Evolutionary conservation across 2,113 vertebrate genomes (phyloP), one percentile per base, ranked within the genome.

Genomic region (Prionailurus viverrinus): DNA sequence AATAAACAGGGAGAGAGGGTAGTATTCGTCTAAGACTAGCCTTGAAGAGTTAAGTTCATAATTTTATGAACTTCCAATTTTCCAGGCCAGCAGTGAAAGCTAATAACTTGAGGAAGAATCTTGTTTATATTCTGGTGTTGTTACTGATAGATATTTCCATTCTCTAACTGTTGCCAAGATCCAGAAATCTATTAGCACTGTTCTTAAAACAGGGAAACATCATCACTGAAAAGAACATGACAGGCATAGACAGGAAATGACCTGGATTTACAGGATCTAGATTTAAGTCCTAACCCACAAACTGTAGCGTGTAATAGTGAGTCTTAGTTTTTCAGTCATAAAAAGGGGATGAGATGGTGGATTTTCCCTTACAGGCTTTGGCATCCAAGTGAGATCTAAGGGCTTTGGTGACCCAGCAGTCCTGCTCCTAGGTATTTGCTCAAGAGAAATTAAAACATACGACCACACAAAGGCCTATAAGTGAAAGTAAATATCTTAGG

Each of bases 121-220:
- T 95, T 63, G 93, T 87, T 97, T 96, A 97, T 51, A 95, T 83
- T 51, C 18, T 78, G 51, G 53, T 68, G 29, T 36, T 53, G 97
- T 80, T 97, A 36, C 13, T 83, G 95, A 48, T 82, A 79, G 80
- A 69, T 36, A 83, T 82, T 96, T 96, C 65, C 27, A 85, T 51
- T 96, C 69, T 92, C 53, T 76, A 68, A 76, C 48, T 63, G 58
- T 41, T 94, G 84, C 51, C 88, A 31, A 58, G 93, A 97, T 61
- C 94, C 80, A 69, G 58, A 80, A 31, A 41, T 66, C 10, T 82
- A n/a, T 73, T 68, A 95, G 76, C 45, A 39, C 39, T 58, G 31
- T 18, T 81, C 33, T 65, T 95, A 93, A 95, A 69, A 91, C 63
- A 33, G 31, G 51, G 45, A 71, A 90, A 93, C 29, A 89, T 33